Evolutionary conservation across 2,797 vertebrate species (phyloP).

Genomic region (Tolypeutes matacus): DNA sequence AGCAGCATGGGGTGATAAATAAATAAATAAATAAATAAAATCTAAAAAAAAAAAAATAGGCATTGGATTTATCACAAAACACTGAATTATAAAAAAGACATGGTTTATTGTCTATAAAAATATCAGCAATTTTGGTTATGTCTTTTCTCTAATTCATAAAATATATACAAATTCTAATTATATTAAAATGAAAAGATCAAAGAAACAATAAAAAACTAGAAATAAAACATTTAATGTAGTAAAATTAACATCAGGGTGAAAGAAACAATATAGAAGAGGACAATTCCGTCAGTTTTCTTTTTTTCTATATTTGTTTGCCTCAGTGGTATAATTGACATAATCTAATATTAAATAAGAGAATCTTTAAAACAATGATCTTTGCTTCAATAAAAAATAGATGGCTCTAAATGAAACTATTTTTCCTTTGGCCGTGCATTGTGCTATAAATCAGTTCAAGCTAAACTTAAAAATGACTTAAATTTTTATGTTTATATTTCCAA

Average conservation of each 20-base stretch:
- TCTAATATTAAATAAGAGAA: not conserved
- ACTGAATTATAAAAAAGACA: not conserved
- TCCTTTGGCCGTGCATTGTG: not conserved
- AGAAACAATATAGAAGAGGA: not conserved
- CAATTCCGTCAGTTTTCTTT: not conserved
- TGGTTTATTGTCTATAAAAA: not conserved
- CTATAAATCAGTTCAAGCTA: not conserved
- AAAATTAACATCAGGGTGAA: not conserved
- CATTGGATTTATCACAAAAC: not conserved
- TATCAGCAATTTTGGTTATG: not conserved
- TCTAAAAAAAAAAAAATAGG: too few relatives aligned
- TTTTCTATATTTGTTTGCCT: not conserved
- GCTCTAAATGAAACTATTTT: not conserved
- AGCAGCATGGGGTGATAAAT: too few relatives aligned
- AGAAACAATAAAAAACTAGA: not conserved
- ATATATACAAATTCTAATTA: not conserved
- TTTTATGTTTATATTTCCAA: not conserved
- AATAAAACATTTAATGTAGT: not conserved
- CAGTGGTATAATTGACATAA: not conserved
- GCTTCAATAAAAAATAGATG: not conserved
- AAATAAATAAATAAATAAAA: too few relatives aligned
- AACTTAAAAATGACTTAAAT: not conserved
- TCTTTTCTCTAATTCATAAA: not conserved
- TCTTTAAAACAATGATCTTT: not conserved
- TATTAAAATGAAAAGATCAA: constrained; percentile 8